Base-by-base conservation (phyloP, 2,888 invertebrate genomes). In the Watsonalla cultraria region DNA sequence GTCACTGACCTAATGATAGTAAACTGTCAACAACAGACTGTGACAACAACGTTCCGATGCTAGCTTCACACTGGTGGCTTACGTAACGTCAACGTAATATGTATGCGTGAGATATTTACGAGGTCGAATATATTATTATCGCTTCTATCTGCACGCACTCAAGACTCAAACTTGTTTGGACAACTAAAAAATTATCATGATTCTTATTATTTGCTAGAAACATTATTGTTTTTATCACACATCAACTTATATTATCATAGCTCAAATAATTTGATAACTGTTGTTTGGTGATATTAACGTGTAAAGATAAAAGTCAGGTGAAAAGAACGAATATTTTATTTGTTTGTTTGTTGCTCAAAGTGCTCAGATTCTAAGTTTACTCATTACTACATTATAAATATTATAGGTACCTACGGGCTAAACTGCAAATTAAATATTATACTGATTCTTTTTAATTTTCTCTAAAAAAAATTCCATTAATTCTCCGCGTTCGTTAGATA, bases 1-100 rank as follows among this genome's bases (percentile, higher is more conserved):
- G 67, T 60, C 64, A 74, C 57, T 74, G 73, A 79, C 75, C 78
- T 65, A 75, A 64, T 76, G 74, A 77, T 76, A 77, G 67, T 58
- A 53, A 53, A 68, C 64, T 74, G 68, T 68, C 65, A 61, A 62
- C 54, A 72, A 69, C 64, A 66, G 24, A 24, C 24, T 24, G 24
- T 24, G 24, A 62, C 54, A 72, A 69, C 64, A 66, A 57, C 64
- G 60, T 58, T 60, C 57, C 53, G 67, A 57, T 24, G 67, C 76
- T 78, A 68, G 58, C 54, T 79, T 80, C 78, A 71, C 59, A 57
- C 48, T 58, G 56, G 60, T 62, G 50, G 9, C 56, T 53, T 53
- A 51, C 60, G 61, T 60, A 58, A 59, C 52, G 52, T 51, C 46
- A 14, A 48, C 51, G 58, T 52, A 53, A 46, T 11, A 39, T 8